Conservation (phyloP, 2,113 vertebrate species). For the Peromyscus leucopus region DNA sequence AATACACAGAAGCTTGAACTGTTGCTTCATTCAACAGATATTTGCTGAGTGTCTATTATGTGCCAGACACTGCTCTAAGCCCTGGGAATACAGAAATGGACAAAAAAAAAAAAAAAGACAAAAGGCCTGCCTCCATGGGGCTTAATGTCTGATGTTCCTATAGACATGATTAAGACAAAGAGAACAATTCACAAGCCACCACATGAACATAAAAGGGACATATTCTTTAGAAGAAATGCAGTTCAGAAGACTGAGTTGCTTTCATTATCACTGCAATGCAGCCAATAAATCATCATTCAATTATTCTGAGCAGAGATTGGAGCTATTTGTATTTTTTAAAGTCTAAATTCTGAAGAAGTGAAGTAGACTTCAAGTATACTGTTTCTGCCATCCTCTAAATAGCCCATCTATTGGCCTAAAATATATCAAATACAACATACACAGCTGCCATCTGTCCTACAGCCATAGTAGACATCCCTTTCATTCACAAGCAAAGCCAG, state of each 20-base stretch:
- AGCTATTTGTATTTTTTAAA: slow-evolving; percentile 68
- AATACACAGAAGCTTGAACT: slow-evolving; percentile 12
- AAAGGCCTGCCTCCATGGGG: slow-evolving; percentile 33
- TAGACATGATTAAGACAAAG: slow-evolving; percentile 23
- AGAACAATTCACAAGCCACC: slow-evolving; percentile 33
- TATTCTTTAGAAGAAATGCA: slow-evolving; percentile 52
- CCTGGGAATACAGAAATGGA: not conserved
- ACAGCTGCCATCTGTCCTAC: slow-evolving; percentile 84
- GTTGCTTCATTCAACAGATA: slow-evolving; percentile 52
- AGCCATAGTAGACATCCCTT: slow-evolving; percentile 81
- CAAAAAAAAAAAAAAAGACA: not conserved
- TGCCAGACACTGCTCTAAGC: slow-evolving; percentile 42
- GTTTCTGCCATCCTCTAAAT: slow-evolving; percentile 78
- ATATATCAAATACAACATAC: slow-evolving; percentile 81
- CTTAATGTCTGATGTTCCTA: not conserved
- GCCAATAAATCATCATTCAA: slow-evolving; percentile 53
- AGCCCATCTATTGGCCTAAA: slow-evolving; percentile 82
- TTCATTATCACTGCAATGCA: slow-evolving; percentile 57
- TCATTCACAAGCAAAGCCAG: slow-evolving; percentile 86
- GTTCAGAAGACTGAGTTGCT: slow-evolving; percentile 59
- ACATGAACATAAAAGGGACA: slow-evolving; percentile 47
- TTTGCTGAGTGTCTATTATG: slow-evolving; percentile 39
- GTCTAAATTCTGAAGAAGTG: slow-evolving; percentile 68
- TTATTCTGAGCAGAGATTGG: slow-evolving; percentile 68
- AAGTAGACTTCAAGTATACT: slow-evolving; percentile 67